phyloP scores from a whole-genome alignment of 1,140 invertebrate species.

The Drosophila suzukii region DNA sequence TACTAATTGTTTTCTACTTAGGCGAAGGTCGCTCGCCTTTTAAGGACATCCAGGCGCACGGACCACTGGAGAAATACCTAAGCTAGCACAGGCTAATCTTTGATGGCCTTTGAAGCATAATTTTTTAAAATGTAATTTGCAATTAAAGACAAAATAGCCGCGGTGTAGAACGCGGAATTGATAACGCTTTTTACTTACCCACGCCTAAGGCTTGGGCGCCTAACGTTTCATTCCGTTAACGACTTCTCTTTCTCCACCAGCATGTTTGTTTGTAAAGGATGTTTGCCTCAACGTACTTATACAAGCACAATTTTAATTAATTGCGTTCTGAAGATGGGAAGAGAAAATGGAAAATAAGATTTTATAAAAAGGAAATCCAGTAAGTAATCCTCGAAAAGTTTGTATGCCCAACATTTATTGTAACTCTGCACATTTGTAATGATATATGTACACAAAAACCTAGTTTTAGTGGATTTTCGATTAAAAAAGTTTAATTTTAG shows the following conservation, averaged over 20 bases:
- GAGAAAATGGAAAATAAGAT: conserved; percentile 18
- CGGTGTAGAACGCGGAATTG: conserved; percentile 29
- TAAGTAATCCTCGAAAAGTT: background rate
- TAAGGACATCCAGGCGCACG: conserved; percentile 5
- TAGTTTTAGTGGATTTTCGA: too few relatives aligned
- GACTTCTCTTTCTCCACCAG: conserved; percentile 33
- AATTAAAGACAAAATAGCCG: conserved; percentile 72
- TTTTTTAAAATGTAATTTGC: conserved; percentile 83
- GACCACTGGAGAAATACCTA: conserved; percentile 20
- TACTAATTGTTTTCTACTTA: conserved; percentile 83
- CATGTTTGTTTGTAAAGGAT: conserved; percentile 71
- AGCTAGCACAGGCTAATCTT: conserved; percentile 60
- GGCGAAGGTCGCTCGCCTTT: conserved; percentile 47
- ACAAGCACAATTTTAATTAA: conserved; percentile 82
- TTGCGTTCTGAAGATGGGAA: conserved; percentile 52
- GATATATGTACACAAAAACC: too few relatives aligned
- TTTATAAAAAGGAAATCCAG: background rate
- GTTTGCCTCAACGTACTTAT: conserved; percentile 75
- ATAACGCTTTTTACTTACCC: conserved; percentile 41
- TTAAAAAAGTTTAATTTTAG: too few relatives aligned
- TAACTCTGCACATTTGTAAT: too few relatives aligned
- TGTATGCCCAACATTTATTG: too few relatives aligned
- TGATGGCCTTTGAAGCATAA: conserved; percentile 72
- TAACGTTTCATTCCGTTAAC: conserved; percentile 38
- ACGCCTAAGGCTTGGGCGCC: conserved; percentile 55